These are phyloP conservation scores for Neuroterus valhalla DNA, from an alignment of 1,140 invertebrate genomes.

Conservation along the genomic window DNA sequence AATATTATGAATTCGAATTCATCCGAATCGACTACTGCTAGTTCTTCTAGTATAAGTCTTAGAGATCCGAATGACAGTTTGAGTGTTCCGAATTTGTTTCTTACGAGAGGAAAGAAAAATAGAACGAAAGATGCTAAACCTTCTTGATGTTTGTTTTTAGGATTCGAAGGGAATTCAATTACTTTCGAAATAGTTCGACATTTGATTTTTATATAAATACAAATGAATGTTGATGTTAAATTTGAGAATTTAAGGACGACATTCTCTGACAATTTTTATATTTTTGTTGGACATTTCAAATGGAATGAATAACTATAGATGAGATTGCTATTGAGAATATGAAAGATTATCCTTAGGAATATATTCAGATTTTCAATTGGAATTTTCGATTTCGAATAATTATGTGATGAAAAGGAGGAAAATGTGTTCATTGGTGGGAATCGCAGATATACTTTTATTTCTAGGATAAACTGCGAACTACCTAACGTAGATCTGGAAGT, in stretches of 20 bases:
- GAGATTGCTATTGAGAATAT: too few species aligned
- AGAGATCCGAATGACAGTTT: slow-evolving; percentile 58
- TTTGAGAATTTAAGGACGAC: too few species aligned
- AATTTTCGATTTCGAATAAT: not conserved
- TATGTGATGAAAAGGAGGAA: not conserved
- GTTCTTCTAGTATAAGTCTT: slow-evolving; percentile 55
- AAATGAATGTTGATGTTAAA: not conserved
- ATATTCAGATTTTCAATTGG: not conserved
- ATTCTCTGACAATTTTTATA: too few species aligned
- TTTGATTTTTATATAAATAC: not conserved
- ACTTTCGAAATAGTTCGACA: not conserved
- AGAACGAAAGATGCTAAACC: slow-evolving; percentile 12
- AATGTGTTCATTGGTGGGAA: slow-evolving; percentile 21
- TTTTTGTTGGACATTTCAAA: too few species aligned
- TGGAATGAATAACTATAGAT: too few species aligned
- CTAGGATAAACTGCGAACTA: too few species aligned
- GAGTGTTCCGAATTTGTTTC: slow-evolving; percentile 46
- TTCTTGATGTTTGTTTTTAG: slow-evolving; percentile 10
- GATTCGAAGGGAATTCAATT: not conserved
- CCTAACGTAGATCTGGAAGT: not conserved
- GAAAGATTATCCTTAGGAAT: not conserved
- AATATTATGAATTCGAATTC: slow-evolving; percentile 65
- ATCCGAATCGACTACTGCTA: slow-evolving; percentile 54
- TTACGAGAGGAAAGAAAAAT: slow-evolving; percentile 32
- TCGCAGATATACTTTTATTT: not conserved